Evolutionary conservation across 2,888 invertebrate species (phyloP).

Genomic region (Timema cristinae): DNA sequence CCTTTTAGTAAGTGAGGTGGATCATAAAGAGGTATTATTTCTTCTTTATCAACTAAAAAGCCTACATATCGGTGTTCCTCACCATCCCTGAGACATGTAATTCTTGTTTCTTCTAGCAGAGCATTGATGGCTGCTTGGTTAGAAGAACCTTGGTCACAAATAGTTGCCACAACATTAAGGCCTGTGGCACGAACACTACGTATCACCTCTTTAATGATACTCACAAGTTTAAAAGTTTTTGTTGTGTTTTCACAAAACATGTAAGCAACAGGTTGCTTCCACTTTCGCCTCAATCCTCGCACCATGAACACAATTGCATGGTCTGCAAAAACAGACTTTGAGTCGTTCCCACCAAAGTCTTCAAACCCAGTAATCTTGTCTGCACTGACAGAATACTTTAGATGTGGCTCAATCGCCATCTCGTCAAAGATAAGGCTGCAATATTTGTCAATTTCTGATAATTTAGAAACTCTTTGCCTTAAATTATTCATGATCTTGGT

Average conservation of each 20-base stretch:
- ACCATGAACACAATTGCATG: constrained; percentile 28
- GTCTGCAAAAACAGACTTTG: constrained; percentile 21
- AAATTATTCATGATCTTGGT: constrained; percentile 2
- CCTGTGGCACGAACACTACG: constrained; percentile 18
- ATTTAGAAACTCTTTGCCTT: constrained; percentile 12
- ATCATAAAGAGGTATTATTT: constrained; percentile 25
- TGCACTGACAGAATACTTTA: constrained; percentile 9
- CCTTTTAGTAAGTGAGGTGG: constrained; percentile 23
- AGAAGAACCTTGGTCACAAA: constrained; percentile 25
- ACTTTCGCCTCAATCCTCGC: constrained; percentile 23
- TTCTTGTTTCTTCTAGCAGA: not conserved
- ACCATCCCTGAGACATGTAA: constrained; percentile 7
- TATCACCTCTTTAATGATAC: constrained; percentile 24
- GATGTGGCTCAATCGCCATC: constrained; percentile 16
- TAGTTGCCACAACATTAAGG: constrained; percentile 20
- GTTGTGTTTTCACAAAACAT: constrained; percentile 23
- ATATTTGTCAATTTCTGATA: constrained; percentile 12
- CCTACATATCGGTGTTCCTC: constrained; percentile 8
- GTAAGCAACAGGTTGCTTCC: constrained; percentile 24
- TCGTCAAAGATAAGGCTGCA: constrained; percentile 23
- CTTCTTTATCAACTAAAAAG: constrained; percentile 17
- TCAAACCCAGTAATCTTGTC: constrained; percentile 25
- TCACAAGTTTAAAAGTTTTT: constrained; percentile 14
- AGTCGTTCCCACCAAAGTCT: constrained; percentile 23
- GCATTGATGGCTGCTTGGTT: constrained; percentile 19